A percentile compares a stretch with the other conserved stretches of the same genome.
Evolutionary conservation across 2,113 vertebrate genomes (phyloP).

Genomic region (Cryptoleucopteryx plumbea): DNA sequence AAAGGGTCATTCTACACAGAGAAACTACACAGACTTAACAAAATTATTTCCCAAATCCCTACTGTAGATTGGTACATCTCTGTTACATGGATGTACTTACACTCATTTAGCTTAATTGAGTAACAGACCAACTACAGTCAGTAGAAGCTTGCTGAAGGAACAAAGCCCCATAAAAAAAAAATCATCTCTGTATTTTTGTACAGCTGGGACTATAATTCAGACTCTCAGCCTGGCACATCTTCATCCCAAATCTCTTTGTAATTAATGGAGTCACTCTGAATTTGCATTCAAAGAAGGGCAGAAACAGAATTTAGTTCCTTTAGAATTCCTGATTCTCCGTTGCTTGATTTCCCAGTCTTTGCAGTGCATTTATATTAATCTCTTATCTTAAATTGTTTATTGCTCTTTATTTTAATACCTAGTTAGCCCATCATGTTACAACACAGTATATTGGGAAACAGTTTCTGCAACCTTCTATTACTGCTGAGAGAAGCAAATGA

Average conservation of each 20-base stretch:
- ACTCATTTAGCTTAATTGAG: background rate
- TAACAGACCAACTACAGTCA: background rate
- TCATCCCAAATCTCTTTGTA: background rate
- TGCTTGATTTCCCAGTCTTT: background rate
- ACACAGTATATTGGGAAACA: background rate
- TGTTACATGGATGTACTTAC: background rate
- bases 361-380: background rate
- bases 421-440: background rate
- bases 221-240: background rate
- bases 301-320: background rate
- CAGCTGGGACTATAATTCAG: background rate
- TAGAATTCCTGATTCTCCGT: background rate
- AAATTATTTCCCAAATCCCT: background rate
- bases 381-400: background rate
- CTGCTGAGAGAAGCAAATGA: conserved; percentile 1
- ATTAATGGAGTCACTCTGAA: background rate
- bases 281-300: background rate
- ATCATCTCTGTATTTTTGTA: background rate
- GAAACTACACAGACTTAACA: background rate
- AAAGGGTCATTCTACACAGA: background rate
- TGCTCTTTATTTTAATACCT: background rate
- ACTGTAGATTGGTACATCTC: background rate
- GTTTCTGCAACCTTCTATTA: background rate
- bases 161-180: background rate
- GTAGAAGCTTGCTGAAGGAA: background rate